Base-by-base conservation (phyloP, 92 coral and sea anemone genomes). In the Meandrina meandrites region DNA sequence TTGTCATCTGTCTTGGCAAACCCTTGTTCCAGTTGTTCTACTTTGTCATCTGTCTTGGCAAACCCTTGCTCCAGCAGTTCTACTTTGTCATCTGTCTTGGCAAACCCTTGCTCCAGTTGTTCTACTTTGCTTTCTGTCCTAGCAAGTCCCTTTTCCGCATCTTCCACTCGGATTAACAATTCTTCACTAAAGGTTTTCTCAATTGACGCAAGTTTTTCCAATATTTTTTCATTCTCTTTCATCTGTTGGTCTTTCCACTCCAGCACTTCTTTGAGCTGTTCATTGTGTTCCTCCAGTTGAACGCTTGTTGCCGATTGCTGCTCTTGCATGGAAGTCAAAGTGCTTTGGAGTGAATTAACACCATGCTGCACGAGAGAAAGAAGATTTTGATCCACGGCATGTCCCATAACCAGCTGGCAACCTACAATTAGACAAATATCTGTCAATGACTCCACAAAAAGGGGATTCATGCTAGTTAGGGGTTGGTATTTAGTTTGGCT, bases 361-460 rank as follows among this genome's bases (percentile, higher is more conserved):
- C 68, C 62, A 40, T 82, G 86, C 9, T 81, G 75, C 60, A 81
- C 76, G 5, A 81, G 68, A 42, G 58, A 69, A 81, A 81, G 85
- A 13, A 81, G 85, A 19, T 64, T 31, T 54, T 81, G 36, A 81
- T 81, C 85, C 17, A 81, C 85, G 37, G 85, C 67, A 50, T 82
- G 86, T 0, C 86, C 86, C 86, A 82, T 82, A 50, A 60, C 67
- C 77, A 82, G 58, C 60, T 28, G 58, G 60, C 86, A 67, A 67
- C 86, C 86, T 82, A 19, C 32, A 58, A 16, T 34, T n/a, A 79
- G 22, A 27, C 10, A 78, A 15, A 48, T 0, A n/a, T n/a, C n/a
- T 3, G 51, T 17, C 7, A 13, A 51, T 1, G 0, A 15, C 5
- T 47, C 1, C 32, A 36, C 47, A 37, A 24, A 42, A 35, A 21